phyloP scores from a whole-genome alignment of 2,888 invertebrate genomes.

The Sinotaia quadrata region DNA sequence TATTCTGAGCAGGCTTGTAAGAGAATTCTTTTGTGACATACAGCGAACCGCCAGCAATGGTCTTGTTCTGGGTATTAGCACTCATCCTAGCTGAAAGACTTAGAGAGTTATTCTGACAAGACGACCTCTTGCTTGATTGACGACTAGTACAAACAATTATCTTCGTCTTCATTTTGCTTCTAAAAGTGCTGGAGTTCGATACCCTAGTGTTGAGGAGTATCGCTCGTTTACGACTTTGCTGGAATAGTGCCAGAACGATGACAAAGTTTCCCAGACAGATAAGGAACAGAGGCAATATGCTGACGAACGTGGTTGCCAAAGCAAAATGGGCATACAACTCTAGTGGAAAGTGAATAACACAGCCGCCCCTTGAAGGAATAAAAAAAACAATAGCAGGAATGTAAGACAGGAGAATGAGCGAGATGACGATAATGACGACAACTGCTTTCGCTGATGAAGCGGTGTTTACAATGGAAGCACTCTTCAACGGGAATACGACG shows the following conservation, averaged over 20 bases:
- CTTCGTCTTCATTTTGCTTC: too few relatives aligned
- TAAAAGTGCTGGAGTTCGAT: too few relatives aligned
- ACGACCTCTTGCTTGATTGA: too few relatives aligned
- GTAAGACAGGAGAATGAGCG: background rate
- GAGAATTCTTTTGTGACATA: too few relatives aligned
- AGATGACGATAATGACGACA: background rate
- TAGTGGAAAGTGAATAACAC: background rate
- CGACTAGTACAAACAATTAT: too few relatives aligned
- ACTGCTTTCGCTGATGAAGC: background rate
- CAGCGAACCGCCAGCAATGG: too few relatives aligned
- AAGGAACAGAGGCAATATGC: background rate
- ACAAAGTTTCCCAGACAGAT: conserved; percentile 5
- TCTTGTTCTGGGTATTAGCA: too few relatives aligned
- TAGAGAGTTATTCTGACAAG: too few relatives aligned
- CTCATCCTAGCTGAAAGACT: too few relatives aligned
- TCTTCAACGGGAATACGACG: background rate
- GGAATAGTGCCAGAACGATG: background rate
- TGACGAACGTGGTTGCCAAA: conserved; percentile 2
- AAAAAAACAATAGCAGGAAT: background rate
- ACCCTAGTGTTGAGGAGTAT: too few relatives aligned
- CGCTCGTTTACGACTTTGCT: background rate
- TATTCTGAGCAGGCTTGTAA: too few relatives aligned
- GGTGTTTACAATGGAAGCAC: background rate
- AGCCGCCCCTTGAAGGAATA: background rate
- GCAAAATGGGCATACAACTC: background rate